Conservation (phyloP, 2,797 vertebrate species). For the Sebastiscus albofasciatus region DNA sequence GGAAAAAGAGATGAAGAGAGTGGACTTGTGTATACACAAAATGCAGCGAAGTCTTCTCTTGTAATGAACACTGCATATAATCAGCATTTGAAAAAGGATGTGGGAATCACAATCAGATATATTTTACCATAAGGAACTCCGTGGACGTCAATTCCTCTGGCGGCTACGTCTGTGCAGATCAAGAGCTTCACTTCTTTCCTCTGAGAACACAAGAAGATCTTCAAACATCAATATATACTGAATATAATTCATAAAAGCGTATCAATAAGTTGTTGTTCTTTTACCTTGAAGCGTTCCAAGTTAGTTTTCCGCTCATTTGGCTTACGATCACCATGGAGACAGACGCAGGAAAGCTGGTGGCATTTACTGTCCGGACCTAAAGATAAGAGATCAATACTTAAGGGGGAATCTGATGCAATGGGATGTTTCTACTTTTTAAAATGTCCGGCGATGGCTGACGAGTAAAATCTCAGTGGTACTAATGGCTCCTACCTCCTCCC, state of each 20-base stretch:
- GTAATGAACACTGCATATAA: neutral
- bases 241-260: neutral
- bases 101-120: neutral
- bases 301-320: conserved; percentile 96
- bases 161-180: conserved; percentile 98
- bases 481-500: conserved; percentile 88
- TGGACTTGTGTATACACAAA: neutral
- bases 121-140: conserved; percentile 93
- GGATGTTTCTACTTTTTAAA: neutral
- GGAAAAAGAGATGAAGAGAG: neutral
- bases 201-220: conserved; percentile 69
- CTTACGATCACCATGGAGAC: conserved; percentile 97
- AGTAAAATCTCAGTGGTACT: neutral
- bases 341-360: conserved; percentile 96
- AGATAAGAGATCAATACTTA: neutral
- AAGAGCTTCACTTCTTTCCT: conserved; percentile 92
- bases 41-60: neutral
- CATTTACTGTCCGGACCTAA: conserved; percentile 93
- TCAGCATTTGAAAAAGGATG: neutral
- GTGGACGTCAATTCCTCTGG: conserved; percentile 95
- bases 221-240: neutral
- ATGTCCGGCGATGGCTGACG: neutral
- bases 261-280: neutral
- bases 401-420: neutral
- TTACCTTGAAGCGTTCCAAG: conserved; percentile 96